phyloP scores from a whole-genome alignment of 2,797 vertebrate genomes.

The Dendrocincla tyrannina region DNA sequence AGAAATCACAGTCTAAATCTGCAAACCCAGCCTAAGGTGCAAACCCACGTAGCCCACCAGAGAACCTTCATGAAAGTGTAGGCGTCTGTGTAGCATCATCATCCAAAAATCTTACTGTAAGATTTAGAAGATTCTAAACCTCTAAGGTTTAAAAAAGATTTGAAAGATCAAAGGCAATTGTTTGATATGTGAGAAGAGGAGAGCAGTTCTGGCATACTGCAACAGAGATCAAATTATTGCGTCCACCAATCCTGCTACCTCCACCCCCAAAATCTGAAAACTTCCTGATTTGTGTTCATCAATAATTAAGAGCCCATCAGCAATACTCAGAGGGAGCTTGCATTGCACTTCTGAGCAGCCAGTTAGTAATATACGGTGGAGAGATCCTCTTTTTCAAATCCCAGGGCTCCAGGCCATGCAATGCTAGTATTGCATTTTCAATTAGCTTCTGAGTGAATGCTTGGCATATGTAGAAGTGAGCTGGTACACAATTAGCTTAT shows the following conservation, averaged over 20 bases:
- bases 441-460: constrained; percentile 83
- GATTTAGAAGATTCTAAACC: background rate
- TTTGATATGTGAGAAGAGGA: background rate
- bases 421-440: constrained; percentile 82
- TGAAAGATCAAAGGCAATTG: background rate
- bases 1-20: background rate
- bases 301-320: constrained; percentile 88
- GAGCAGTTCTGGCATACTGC: background rate
- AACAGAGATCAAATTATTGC: constrained; percentile 47
- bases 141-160: background rate
- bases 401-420: constrained; percentile 79
- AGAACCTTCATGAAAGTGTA: background rate
- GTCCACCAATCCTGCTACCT: constrained; percentile 58
- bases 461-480: constrained; percentile 79
- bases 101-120: background rate
- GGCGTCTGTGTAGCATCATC: background rate
- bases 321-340: constrained; percentile 84
- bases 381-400: constrained; percentile 81
- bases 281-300: constrained; percentile 83
- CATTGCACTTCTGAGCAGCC: constrained; percentile 84
- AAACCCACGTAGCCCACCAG: background rate
- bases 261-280: constrained; percentile 69
- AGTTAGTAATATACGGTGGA: constrained; percentile 80
- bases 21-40: background rate
- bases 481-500: constrained; percentile 81